phyloP scores from a whole-genome alignment of 2,888 invertebrate species.

The Anaspis maculata region DNA sequence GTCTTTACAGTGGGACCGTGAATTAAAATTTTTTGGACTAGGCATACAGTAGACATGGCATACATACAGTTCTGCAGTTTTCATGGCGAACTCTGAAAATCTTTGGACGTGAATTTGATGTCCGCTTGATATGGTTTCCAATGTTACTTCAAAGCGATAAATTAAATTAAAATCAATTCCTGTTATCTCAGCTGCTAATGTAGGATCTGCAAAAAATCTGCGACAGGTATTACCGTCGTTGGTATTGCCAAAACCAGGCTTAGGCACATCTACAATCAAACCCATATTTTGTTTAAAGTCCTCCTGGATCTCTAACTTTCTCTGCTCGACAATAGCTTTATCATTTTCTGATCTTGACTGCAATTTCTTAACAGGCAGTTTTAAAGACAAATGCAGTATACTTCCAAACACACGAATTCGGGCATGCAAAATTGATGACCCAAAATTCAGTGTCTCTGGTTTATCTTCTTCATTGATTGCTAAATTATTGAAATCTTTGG shows the following conservation, averaged over 20 bases:
- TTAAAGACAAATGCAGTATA: constrained; percentile 27
- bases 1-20: too few species aligned
- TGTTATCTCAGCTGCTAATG: constrained; percentile 16
- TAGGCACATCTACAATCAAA: constrained; percentile 26
- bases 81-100: constrained; percentile 12
- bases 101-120: constrained; percentile 11
- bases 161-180: constrained; percentile 12
- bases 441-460: constrained; percentile 10
- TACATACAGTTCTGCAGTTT: constrained; percentile 18
- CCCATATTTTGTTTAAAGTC: constrained; percentile 19
- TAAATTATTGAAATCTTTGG: constrained; percentile 13
- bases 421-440: constrained; percentile 17
- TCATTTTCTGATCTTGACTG: constrained; percentile 8
- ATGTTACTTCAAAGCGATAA: constrained; percentile 11
- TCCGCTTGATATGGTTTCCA: constrained; percentile 17
- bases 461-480: constrained; percentile 6
- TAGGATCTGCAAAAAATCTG: constrained; percentile 20
- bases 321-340: background rate
- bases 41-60: constrained; percentile 31
- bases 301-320: constrained; percentile 7
- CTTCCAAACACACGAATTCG: constrained; percentile 8
- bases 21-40: constrained; percentile 27
- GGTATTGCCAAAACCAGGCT: constrained; percentile 23
- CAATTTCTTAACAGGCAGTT: constrained; percentile 19
- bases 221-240: constrained; percentile 26